Evolutionary conservation across 2,888 invertebrate species (phyloP).

Genomic region (Carabus problematicus): DNA sequence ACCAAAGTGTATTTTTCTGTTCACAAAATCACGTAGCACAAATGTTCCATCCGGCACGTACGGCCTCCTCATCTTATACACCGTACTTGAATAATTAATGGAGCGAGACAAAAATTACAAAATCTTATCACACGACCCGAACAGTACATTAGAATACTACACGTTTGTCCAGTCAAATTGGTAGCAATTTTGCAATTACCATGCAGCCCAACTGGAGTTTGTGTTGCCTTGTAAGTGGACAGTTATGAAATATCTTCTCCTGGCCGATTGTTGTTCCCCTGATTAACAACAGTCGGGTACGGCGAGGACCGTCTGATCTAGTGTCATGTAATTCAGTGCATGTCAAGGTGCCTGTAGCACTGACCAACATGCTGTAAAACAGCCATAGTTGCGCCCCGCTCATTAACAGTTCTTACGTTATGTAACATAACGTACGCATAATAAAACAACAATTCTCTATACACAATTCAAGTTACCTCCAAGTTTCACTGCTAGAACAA

Average conservation of each 20-base stretch:
- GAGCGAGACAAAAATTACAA: conserved; percentile 25
- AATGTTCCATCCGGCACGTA: conserved; percentile 17
- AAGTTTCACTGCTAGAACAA: conserved; percentile 1
- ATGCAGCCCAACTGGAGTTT: conserved; percentile 34
- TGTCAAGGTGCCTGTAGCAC: conserved; percentile 30
- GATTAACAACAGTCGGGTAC: conserved; percentile 18
- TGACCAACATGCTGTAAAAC: conserved; percentile 24
- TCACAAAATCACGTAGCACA: not conserved
- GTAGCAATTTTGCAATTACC: conserved; percentile 36
- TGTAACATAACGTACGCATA: conserved; percentile 10
- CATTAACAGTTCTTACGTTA: conserved; percentile 15
- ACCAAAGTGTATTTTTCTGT: not conserved
- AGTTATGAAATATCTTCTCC: conserved; percentile 35
- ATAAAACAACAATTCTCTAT: not conserved
- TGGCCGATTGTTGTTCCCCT: conserved; percentile 28
- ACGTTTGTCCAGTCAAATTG: conserved; percentile 32
- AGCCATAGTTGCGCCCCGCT: conserved; percentile 9
- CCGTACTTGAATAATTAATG: conserved; percentile 31
- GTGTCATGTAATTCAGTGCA: conserved; percentile 19
- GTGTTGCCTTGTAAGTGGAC: conserved; percentile 23
- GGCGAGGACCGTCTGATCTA: conserved; percentile 24
- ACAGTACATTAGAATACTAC: conserved; percentile 36
- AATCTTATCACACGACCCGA: conserved; percentile 31
- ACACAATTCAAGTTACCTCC: not conserved
- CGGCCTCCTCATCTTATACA: conserved; percentile 8